These are phyloP conservation scores for Tubulanus polymorphus DNA, from an alignment of 2,888 invertebrate genomes.

Conservation along the genomic window DNA sequence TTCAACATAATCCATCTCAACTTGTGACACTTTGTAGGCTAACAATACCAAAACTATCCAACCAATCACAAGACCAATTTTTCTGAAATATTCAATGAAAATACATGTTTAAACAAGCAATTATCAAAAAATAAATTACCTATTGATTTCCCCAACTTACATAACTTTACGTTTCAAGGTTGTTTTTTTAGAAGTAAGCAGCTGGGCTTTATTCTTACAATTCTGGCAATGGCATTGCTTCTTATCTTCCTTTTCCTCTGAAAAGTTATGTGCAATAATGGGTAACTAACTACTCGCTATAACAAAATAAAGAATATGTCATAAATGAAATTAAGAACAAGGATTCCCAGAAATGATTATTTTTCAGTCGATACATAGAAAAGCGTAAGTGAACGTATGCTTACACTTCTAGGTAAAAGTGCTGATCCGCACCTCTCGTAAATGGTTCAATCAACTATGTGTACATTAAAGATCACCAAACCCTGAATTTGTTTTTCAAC, in stretches of 20 bases:
- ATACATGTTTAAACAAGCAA: background rate
- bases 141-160: conserved; percentile 51
- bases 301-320: too few species aligned
- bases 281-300: too few species aligned
- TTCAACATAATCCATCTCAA: conserved; percentile 97
- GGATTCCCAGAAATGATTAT: too few species aligned
- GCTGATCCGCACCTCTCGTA: too few species aligned
- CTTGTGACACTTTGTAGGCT: conserved; percentile 68
- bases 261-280: too few species aligned
- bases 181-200: conserved; percentile 80
- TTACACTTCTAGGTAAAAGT: too few species aligned
- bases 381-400: too few species aligned
- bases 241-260: conserved; percentile 66
- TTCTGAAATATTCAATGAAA: conserved; percentile 58
- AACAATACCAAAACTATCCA: conserved; percentile 56
- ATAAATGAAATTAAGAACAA: too few species aligned
- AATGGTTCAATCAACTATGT: too few species aligned
- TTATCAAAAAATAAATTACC: conserved; percentile 6
- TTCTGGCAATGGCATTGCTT: conserved; percentile 84
- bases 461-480: too few species aligned
- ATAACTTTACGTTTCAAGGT: conserved; percentile 71
- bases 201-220: conserved; percentile 78
- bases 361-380: too few species aligned
- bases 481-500: too few species aligned
- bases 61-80: conserved; percentile 55